Base-by-base conservation (phyloP, 2,888 invertebrate species). In the Pomacea canaliculata region DNA sequence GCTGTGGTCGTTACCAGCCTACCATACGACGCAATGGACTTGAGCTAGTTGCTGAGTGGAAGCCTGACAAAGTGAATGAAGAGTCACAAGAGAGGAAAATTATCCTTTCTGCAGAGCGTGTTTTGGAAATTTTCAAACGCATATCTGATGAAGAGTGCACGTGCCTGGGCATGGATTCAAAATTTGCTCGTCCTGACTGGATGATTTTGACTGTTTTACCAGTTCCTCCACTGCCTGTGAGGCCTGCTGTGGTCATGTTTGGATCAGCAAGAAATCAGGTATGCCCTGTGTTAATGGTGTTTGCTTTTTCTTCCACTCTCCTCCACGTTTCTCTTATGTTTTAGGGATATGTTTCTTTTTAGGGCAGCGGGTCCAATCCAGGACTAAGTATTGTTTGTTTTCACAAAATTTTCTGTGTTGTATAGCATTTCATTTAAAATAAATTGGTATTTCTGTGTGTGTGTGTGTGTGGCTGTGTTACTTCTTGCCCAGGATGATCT, bases 181-280 rank as follows among this genome's bases (percentile, higher is more conserved):
- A 97, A 91, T 92, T 85, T 80, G 97, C 99, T 0, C 93, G 99
- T 71, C 99, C 99, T 10, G 99, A 99, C 92, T 99, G 99, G 99
- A 99, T 99, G 99, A 95, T 99, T 82, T 94, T 97, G 10, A 98
- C 99, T 4, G 98, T 98, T 18, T 91, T 99, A 78, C 99, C 99
- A 0, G 99, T 99, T 0, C 98, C 99, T 0, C 99, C 99, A 7
- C 92, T 99, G 48, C 94, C 96, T 1, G 99, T 99, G 0, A 93
- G 99, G 81, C 99, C 99, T 0, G 98, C 99, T 73, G 99, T 99
- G 9, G 97, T 99, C 13, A 99, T 99, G 96, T 96, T 96, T 91
- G 99, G 99, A n/a, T 96, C 98, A 0, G 99, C 99, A 0, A 95
- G 97, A 90, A 99, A 99, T 93, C 94, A 94, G 91, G 92, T 92